Percentiles rank a stretch among this genome's conserved stretches.
These are phyloP conservation scores for Clarias batrachus DNA, from an alignment of 2,113 vertebrate species.

Conservation along the genomic window DNA sequence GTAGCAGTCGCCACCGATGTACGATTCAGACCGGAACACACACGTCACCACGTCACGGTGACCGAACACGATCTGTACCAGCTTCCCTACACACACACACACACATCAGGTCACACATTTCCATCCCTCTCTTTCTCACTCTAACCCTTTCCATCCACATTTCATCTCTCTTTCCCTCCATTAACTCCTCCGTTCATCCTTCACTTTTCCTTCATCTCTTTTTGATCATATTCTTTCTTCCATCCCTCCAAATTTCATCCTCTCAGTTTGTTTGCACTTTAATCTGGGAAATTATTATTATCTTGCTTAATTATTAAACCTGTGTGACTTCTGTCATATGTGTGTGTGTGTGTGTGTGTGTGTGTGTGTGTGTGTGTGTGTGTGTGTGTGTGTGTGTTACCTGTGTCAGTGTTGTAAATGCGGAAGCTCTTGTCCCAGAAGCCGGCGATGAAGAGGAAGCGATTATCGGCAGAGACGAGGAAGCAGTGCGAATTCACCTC, in stretches of 20 bases:
- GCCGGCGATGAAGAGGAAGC: conserved; percentile 91
- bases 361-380: neutral
- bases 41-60: conserved; percentile 97
- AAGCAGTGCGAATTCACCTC: conserved; percentile 95
- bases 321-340: conserved; percentile 53
- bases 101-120: conserved; percentile 4
- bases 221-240: neutral
- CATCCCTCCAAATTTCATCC: neutral
- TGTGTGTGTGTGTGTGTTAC: conserved; percentile 66
- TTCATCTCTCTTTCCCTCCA: too few relatives aligned
- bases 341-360: conserved; percentile 6
- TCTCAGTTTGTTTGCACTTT: neutral
- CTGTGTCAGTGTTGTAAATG: conserved; percentile 93
- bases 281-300: neutral
- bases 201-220: neutral
- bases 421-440: conserved; percentile 99
- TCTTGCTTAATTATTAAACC: neutral
- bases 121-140: conserved; percentile 16
- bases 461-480: conserved; percentile 92
- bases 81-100: conserved; percentile 78
- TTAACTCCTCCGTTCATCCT: neutral
- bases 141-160: neutral
- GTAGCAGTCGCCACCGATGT: conserved; percentile 97
- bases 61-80: conserved; percentile 95
- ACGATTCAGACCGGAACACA: conserved; percentile 90